Base-by-base conservation (phyloP, 2,888 invertebrate genomes). In the Pristionchus maxplancki region DNA sequence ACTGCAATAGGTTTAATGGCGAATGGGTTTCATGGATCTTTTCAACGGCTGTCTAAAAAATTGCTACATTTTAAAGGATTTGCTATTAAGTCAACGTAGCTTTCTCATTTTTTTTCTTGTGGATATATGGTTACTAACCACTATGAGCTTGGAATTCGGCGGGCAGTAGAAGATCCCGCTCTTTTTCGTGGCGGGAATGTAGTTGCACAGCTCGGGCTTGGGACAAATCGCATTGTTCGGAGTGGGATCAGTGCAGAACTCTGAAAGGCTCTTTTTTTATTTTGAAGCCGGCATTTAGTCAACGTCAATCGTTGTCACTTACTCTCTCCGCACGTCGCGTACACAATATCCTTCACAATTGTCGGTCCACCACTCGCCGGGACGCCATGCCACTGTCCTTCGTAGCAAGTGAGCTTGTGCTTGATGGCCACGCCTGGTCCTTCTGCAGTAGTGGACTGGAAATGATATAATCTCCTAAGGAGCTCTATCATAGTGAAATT, bases 371-470 rank as follows among this genome's bases (percentile, higher is more conserved):
- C 40, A 2, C 1, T 17, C 20, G 24, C n/a, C 37, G 74, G 6
- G 1, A 20, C 24, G 37, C 37, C 74, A 20, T 74, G 74, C 74
- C 74, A 74, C 24, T 74, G 3, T 37, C 74, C 74, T 8, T 74
- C 74, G n/a, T 74, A 74, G 74, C 74, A 74, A 40, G 74, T 74
- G 9, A 74, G 74, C 74, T 40, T 40, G 31, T 74, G 31, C 74
- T 74, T 13, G 28, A 74, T 40, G 17, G 74, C 40, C 1, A 40
- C 74, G 6, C 40, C 74, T 20, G 74, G 40, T 20, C 74, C 74
- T 4, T 13, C 17, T 8, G 3, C 40, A 20, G 37, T 74, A 4
- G n/a, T 6, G 3, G 37, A 37, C 71, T 71, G 71, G 3, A 71
- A 58, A 24, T 20, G 58, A 58, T 58, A n/a, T n/a, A n/a, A n/a